Percentiles rank a stretch among this genome's conserved stretches.
Evolutionary conservation across 2,888 invertebrate species (phyloP).

Genomic region (Agonopterix subpropinquella): DNA sequence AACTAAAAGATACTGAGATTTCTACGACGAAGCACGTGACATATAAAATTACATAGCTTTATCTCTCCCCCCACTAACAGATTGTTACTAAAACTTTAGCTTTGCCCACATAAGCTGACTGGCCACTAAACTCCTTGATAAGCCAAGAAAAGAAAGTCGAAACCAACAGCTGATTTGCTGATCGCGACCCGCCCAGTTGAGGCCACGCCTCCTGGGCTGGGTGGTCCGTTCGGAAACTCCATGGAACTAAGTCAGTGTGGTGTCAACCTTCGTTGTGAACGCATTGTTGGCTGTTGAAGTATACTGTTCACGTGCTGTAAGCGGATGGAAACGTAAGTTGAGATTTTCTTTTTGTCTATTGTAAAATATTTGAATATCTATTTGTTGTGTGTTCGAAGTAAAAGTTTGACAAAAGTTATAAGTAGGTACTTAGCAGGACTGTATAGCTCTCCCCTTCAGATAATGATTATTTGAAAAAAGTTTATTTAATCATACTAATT

Average conservation of each 20-base stretch:
- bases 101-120: conserved; percentile 33
- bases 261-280: conserved; percentile 20
- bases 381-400: too few species aligned
- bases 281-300: conserved; percentile 11
- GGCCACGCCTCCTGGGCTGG: conserved; percentile 55
- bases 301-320: too few species aligned
- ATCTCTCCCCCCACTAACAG: neutral
- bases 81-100: conserved; percentile 6
- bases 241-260: conserved; percentile 34
- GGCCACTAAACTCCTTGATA: conserved; percentile 50
- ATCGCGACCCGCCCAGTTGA: conserved; percentile 47
- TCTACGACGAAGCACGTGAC: too few species aligned
- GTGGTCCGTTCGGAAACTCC: conserved; percentile 27
- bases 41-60: neutral
- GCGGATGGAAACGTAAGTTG: too few species aligned
- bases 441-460: too few species aligned
- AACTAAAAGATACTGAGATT: too few species aligned
- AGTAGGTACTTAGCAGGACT: too few species aligned
- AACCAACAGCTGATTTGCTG: conserved; percentile 50
- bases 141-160: conserved; percentile 51
- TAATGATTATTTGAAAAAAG: too few species aligned
- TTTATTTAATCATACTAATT: too few species aligned
- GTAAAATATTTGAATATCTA: too few species aligned
- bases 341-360: too few species aligned
- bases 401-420: too few species aligned